Percentiles rank a stretch among this genome's conserved stretches.
Conservation (phyloP, 2,888 invertebrate species). For the Coecobrya sp. region DNA sequence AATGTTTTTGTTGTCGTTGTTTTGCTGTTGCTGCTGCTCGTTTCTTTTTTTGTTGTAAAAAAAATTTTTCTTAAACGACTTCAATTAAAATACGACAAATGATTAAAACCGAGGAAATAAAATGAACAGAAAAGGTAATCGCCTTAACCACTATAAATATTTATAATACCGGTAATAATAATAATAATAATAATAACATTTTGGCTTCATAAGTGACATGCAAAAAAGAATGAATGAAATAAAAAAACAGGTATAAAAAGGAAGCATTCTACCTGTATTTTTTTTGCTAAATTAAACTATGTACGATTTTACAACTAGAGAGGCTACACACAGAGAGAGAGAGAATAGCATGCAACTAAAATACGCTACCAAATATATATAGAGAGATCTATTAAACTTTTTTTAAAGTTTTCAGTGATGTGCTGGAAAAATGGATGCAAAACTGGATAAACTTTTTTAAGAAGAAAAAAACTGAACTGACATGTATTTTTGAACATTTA, state of each 20-base stretch:
- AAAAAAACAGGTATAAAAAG: constrained; percentile 49
- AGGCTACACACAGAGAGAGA: not conserved
- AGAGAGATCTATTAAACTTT: not conserved
- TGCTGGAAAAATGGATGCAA: too few relatives aligned
- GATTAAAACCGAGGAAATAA: not conserved
- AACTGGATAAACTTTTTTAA: too few relatives aligned
- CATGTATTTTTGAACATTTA: too few relatives aligned
- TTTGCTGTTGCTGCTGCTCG: not conserved
- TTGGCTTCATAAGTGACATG: constrained; percentile 16
- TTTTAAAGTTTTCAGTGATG: too few relatives aligned
- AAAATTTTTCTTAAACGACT: not conserved
- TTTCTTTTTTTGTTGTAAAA: not conserved
- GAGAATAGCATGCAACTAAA: constrained; percentile 29
- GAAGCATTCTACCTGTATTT: constrained; percentile 67
- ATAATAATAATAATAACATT: not conserved
- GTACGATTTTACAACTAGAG: constrained; percentile 29
- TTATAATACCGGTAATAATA: too few relatives aligned
- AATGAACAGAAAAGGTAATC: not conserved
- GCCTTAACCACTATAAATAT: not conserved
- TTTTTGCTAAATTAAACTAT: constrained; percentile 33
- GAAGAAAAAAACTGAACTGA: too few relatives aligned
- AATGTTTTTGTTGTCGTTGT: not conserved
- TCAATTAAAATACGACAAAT: not conserved
- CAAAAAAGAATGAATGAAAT: constrained; percentile 10
- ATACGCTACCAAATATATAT: not conserved